Percentiles rank a stretch among this genome's conserved stretches.
phyloP scores from a whole-genome alignment of 2,797 vertebrate species.

The Chrysolophus pictus region DNA sequence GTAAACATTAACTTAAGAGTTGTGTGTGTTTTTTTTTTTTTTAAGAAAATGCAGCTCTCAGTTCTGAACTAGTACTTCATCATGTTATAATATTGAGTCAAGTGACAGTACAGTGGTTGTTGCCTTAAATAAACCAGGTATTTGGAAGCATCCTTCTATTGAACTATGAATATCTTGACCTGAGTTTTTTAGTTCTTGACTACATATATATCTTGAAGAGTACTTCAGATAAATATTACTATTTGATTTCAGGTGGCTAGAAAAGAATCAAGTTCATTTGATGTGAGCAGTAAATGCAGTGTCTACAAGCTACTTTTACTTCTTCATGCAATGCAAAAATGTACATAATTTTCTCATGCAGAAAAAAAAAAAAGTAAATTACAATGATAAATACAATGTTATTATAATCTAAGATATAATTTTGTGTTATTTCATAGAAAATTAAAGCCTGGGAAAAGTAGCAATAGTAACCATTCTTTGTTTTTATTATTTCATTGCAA shows the following conservation, averaged over 20 bases:
- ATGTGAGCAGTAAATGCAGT: background rate
- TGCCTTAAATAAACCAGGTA: too few relatives aligned
- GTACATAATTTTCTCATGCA: background rate
- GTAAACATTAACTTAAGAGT: too few relatives aligned
- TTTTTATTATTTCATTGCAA: background rate
- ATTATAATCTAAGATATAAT: too few relatives aligned
- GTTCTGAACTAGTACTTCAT: too few relatives aligned
- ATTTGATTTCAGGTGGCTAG: background rate
- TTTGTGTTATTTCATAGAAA: too few relatives aligned
- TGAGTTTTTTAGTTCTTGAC: background rate
- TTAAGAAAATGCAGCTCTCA: too few relatives aligned
- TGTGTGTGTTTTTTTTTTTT: too few relatives aligned
- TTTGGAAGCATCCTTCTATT: too few relatives aligned
- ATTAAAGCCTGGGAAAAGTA: background rate
- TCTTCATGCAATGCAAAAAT: background rate
- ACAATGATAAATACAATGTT: background rate
- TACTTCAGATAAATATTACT: background rate
- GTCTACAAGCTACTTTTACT: background rate
- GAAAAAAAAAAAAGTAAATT: background rate
- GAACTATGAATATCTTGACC: too few relatives aligned
- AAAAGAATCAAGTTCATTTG: background rate
- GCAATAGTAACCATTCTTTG: background rate
- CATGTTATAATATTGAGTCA: too few relatives aligned
- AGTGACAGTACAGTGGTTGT: too few relatives aligned
- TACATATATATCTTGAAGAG: background rate